Conservation (phyloP, 2,113 vertebrate genomes). For the Nothoprocta pentlandii region DNA sequence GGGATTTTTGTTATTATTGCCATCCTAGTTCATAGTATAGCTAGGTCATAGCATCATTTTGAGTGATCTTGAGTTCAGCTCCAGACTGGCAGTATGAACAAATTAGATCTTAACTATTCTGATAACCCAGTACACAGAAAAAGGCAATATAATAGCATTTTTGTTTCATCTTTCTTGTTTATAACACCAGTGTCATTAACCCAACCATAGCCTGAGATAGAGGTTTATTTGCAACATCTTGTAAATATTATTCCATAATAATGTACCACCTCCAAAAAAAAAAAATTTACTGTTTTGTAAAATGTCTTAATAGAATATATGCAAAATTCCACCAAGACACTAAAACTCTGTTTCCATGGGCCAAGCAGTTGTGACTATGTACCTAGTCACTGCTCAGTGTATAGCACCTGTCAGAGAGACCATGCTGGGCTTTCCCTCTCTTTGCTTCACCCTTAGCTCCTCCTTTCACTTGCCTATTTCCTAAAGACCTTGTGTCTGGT, state of each 20-base stretch:
- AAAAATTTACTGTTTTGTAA: background rate
- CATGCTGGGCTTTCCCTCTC: background rate
- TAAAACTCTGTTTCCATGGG: background rate
- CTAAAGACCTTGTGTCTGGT: background rate
- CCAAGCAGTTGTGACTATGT: background rate
- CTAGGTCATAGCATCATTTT: constrained; percentile 10
- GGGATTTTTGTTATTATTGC: constrained; percentile 8
- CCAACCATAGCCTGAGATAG: background rate
- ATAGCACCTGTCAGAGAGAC: background rate
- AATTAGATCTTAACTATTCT: constrained; percentile 5
- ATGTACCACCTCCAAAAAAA: background rate
- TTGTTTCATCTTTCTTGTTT: background rate
- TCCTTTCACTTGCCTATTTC: background rate
- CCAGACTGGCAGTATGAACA: background rate
- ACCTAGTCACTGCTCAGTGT: background rate
- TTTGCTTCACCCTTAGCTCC: background rate
- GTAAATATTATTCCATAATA: background rate
- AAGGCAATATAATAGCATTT: constrained; percentile 4
- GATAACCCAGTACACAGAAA: background rate
- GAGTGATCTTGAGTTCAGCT: constrained; percentile 2
- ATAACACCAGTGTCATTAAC: background rate
- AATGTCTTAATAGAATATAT: background rate
- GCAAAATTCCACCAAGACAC: background rate
- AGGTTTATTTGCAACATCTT: background rate
- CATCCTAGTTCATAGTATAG: background rate